Evolutionary conservation across 2,888 invertebrate species (phyloP).

Genomic region (Syrphus vitripennis): DNA sequence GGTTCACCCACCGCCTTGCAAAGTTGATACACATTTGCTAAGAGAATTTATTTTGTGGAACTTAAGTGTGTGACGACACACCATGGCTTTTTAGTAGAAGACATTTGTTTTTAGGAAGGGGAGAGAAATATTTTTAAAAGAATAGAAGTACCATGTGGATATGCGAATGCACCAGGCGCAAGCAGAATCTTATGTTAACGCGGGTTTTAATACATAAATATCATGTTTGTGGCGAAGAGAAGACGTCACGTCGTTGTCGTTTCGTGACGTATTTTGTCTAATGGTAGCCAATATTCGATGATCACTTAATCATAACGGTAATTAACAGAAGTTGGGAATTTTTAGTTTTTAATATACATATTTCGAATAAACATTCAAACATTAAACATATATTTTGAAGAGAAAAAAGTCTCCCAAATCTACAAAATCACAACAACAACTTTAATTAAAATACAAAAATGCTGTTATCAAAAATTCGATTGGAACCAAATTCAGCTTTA

Average conservation of each 20-base stretch:
- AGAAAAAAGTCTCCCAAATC: no score
- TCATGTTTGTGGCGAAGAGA: background rate
- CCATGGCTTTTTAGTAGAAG: background rate
- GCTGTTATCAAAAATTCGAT: no score
- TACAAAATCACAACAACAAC: no score
- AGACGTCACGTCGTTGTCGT: no score
- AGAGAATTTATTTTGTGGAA: conserved; percentile 2
- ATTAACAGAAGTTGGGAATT: no score
- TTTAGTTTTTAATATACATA: no score
- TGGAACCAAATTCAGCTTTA: no score
- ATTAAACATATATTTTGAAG: no score
- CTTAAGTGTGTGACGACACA: background rate
- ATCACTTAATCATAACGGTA: no score
- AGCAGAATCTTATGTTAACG: background rate
- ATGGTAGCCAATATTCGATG: no score
- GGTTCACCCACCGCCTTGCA: background rate
- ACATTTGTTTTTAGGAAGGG: background rate
- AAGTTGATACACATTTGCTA: background rate
- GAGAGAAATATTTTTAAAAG: background rate
- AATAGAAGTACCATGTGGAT: background rate
- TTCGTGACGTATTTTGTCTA: background rate
- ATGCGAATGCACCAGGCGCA: background rate
- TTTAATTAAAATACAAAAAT: no score
- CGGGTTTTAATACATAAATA: background rate
- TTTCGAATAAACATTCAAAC: no score